Conservation (phyloP, 30 jellyfish, hydroid and myxozoan species). For the Cassiopea xamachana region DNA sequence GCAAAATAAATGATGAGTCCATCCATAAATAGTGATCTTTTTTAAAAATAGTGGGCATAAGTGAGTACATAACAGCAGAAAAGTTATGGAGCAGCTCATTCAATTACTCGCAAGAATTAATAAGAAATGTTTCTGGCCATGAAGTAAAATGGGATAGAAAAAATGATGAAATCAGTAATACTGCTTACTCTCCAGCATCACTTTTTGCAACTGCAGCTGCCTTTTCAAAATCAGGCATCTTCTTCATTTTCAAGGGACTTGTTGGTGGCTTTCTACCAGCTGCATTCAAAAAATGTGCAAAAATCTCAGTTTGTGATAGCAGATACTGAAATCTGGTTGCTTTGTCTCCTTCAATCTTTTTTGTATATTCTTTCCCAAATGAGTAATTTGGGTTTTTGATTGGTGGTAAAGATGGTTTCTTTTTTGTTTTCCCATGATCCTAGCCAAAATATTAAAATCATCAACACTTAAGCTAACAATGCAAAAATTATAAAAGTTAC, state of each 20-base stretch:
- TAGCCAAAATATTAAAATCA: neutral
- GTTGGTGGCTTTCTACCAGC: conserved; percentile 98
- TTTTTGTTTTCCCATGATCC: conserved; percentile 51
- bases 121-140: neutral
- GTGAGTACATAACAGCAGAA: no score
- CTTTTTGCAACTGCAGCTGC: conserved; percentile 61
- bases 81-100: no score
- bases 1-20: no score
- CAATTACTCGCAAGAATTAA: no score
- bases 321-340: conserved; percentile 90
- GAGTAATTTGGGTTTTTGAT: conserved; percentile 63
- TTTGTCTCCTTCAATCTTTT: conserved; percentile 96
- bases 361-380: conserved; percentile 80
- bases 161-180: no score
- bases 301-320: conserved; percentile 90
- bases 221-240: conserved; percentile 86
- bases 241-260: conserved; percentile 95
- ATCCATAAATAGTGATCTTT: no score
- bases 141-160: neutral
- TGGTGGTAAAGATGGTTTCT: conserved; percentile 63
- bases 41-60: no score
- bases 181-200: conserved; percentile 78
- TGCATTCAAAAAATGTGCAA: conserved; percentile 91
- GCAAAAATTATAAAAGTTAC: neutral
- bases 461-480: neutral